A percentile compares a stretch with the other conserved stretches of the same genome.
These are phyloP conservation scores for Andricus curvator DNA, from an alignment of 2,888 invertebrate species.

Conservation along the genomic window DNA sequence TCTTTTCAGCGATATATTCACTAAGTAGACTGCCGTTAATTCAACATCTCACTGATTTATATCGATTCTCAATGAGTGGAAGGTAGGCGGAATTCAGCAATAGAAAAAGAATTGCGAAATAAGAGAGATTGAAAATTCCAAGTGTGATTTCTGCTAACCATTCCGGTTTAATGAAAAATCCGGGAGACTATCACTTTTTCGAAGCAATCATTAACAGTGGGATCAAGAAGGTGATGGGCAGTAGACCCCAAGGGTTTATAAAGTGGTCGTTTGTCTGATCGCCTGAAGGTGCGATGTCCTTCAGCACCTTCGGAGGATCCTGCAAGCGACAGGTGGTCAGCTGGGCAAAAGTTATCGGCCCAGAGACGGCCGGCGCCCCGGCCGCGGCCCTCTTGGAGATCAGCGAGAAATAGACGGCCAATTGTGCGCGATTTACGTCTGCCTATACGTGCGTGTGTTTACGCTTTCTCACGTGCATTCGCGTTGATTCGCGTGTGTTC, in stretches of 20 bases:
- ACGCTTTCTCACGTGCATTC: conserved; percentile 57
- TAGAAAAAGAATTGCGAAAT: too few relatives aligned
- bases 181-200: background rate
- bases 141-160: too few relatives aligned
- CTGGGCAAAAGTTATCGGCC: conserved; percentile 46
- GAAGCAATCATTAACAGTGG: background rate
- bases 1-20: too few relatives aligned
- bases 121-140: too few relatives aligned
- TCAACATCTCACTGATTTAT: too few relatives aligned
- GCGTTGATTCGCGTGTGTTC: conserved; percentile 48
- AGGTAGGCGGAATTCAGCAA: too few relatives aligned
- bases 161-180: too few relatives aligned
- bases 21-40: too few relatives aligned
- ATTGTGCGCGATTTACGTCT: conserved; percentile 51
- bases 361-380: conserved; percentile 10
- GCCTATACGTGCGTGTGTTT: conserved; percentile 50
- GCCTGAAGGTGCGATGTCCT: conserved; percentile 27
- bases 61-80: too few relatives aligned
- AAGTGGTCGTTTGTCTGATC: conserved; percentile 32
- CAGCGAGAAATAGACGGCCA: conserved; percentile 50
- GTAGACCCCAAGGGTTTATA: background rate
- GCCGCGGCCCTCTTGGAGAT: conserved; percentile 15
- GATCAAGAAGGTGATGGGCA: conserved; percentile 2
- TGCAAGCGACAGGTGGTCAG: conserved; percentile 34
- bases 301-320: conserved; percentile 19